These are phyloP conservation scores for Progne subis DNA, from an alignment of 2,113 vertebrate genomes.

Conservation along the genomic window DNA sequence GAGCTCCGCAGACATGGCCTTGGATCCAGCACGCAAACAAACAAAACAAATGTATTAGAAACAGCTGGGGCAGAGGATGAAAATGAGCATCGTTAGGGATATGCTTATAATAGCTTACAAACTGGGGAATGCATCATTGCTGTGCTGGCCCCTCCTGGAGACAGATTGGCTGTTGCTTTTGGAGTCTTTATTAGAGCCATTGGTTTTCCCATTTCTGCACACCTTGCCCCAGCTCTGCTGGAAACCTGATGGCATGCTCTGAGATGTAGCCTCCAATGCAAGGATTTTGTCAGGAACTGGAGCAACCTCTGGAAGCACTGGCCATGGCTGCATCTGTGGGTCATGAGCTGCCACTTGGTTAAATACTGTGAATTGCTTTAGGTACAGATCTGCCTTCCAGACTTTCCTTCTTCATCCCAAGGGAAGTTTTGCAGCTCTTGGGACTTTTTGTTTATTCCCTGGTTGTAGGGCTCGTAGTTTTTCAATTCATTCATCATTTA, in stretches of 20 bases:
- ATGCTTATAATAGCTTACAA: slow-evolving; percentile 6
- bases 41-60: slow-evolving; percentile 53
- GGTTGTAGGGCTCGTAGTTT: background rate
- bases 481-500: background rate
- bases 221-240: background rate
- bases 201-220: background rate
- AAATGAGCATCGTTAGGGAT: slow-evolving; percentile 18
- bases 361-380: fast-evolving
- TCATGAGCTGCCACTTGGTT: background rate
- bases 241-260: background rate
- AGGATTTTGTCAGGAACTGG: background rate
- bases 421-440: background rate
- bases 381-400: background rate
- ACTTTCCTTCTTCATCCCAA: background rate
- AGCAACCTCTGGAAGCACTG: background rate
- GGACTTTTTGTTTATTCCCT: background rate
- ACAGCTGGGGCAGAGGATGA: slow-evolving; percentile 44
- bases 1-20: background rate
- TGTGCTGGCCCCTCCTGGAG: background rate
- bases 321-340: background rate
- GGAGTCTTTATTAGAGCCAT: background rate
- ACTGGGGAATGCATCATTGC: background rate
- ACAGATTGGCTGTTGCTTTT: slow-evolving; percentile 4
- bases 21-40: background rate
- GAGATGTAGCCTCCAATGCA: fast-evolving